Evolutionary conservation across 2,888 invertebrate species (phyloP).

Genomic region (Aethes cnicana): DNA sequence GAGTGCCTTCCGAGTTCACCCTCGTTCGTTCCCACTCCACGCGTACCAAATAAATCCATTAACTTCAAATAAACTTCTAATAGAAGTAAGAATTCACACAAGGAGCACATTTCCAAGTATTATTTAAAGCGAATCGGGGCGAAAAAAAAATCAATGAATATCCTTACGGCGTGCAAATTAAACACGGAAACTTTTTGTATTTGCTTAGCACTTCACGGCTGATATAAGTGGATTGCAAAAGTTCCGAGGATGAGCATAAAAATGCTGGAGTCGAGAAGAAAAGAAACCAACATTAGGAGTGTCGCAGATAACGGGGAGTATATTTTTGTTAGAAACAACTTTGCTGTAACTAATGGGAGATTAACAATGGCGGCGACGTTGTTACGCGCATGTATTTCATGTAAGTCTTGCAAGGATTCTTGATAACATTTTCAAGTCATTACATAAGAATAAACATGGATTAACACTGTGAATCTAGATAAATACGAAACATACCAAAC

Average conservation of each 20-base stretch:
- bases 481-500: too few relatives aligned
- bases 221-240: slow-evolving; percentile 82
- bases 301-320: slow-evolving; percentile 70
- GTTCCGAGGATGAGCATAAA: slow-evolving; percentile 79
- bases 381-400: slow-evolving; percentile 17
- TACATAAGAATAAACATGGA: too few relatives aligned
- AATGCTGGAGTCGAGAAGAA: slow-evolving; percentile 66
- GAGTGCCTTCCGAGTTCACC: slow-evolving; percentile 13
- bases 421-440: too few relatives aligned
- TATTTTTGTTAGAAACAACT: slow-evolving; percentile 67
- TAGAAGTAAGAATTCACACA: slow-evolving; percentile 41
- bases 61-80: slow-evolving; percentile 34
- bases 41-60: slow-evolving; percentile 29
- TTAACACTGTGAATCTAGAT: too few relatives aligned
- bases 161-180: slow-evolving; percentile 77
- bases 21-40: background rate
- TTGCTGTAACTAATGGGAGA: slow-evolving; percentile 55
- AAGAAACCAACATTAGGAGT: slow-evolving; percentile 70
- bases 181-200: slow-evolving; percentile 79
- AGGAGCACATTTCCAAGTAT: slow-evolving; percentile 62
- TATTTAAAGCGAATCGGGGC: slow-evolving; percentile 71
- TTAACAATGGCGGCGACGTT: slow-evolving; percentile 46
- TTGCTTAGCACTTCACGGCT: slow-evolving; percentile 78
- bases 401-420: background rate
- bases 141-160: slow-evolving; percentile 75